Percentiles rank a stretch among this genome's conserved stretches.
phyloP scores from a whole-genome alignment of 2,888 invertebrate genomes.

The Tiliacea aurago region DNA sequence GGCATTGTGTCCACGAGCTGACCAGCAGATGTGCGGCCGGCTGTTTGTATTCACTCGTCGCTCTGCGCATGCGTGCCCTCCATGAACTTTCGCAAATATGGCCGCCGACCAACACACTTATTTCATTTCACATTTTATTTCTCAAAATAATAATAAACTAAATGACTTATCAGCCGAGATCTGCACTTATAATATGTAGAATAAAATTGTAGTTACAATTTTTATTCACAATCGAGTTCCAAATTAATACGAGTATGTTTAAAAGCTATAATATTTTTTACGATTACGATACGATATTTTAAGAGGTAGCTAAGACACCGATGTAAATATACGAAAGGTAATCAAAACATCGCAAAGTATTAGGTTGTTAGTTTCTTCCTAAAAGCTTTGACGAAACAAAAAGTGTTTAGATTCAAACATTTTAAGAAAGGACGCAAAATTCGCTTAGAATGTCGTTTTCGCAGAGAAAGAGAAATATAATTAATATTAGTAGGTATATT shows the following conservation, averaged over 20 bases:
- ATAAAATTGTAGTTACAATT: neutral
- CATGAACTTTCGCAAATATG: slow-evolving; percentile 79
- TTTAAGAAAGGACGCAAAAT: too few species aligned
- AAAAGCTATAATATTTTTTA: neutral
- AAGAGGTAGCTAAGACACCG: neutral
- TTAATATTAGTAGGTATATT: neutral
- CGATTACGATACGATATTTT: neutral
- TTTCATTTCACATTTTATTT: slow-evolving; percentile 31
- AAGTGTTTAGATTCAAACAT: neutral
- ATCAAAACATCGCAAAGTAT: too few species aligned
- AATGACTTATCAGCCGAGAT: neutral
- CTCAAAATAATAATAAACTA: slow-evolving; percentile 1
- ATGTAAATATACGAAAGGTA: neutral
- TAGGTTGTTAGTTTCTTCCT: neutral
- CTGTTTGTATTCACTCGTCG: slow-evolving; percentile 83
- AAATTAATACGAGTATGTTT: neutral
- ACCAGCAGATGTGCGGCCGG: slow-evolving; percentile 89
- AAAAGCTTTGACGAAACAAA: neutral
- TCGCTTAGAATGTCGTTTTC: neutral
- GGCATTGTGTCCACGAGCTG: slow-evolving; percentile 89
- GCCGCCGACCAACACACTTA: slow-evolving; percentile 70
- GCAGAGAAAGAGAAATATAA: neutral
- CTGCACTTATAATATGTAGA: neutral
- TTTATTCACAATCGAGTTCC: neutral
- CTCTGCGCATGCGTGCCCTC: slow-evolving; percentile 83